Evolutionary conservation across 2,888 invertebrate species (phyloP).

Genomic region (Tryphoninae sp.): DNA sequence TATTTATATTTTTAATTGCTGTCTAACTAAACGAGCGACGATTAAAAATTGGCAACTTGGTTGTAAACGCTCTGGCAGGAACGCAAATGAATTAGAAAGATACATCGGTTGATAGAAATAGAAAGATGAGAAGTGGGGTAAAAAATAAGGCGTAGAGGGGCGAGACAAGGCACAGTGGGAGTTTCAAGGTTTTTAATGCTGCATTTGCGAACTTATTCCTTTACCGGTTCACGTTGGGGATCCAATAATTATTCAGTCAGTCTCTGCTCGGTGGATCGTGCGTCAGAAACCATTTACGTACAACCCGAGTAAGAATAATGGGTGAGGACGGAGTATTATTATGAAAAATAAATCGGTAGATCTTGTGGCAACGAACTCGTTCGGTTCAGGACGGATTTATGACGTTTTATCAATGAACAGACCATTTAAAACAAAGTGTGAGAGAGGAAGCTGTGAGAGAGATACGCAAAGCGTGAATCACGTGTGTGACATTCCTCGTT

Average conservation of each 20-base stretch:
- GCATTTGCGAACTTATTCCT: background rate
- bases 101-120: conserved; percentile 18
- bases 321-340: background rate
- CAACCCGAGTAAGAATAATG: background rate
- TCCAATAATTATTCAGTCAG: conserved; percentile 34
- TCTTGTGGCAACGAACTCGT: conserved; percentile 15
- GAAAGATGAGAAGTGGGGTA: conserved; percentile 13
- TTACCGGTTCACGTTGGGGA: background rate
- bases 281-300: conserved; percentile 4
- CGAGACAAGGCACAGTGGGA: conserved; percentile 13
- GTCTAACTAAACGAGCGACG: background rate
- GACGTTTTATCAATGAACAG: conserved; percentile 30
- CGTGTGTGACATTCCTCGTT: conserved; percentile 12
- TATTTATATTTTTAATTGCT: background rate
- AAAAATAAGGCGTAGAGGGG: conserved; percentile 19
- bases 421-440: background rate
- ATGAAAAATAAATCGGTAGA: background rate
- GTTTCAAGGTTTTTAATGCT: conserved; percentile 37
- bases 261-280: conserved; percentile 11
- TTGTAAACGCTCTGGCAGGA: background rate
- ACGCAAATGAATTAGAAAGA: conserved; percentile 2
- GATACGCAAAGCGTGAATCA: conserved; percentile 13
- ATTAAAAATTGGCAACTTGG: background rate
- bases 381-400: background rate
- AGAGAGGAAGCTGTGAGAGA: conserved; percentile 27